Conservation (phyloP, 2,113 vertebrate genomes). For the Corydoras sp. region DNA sequence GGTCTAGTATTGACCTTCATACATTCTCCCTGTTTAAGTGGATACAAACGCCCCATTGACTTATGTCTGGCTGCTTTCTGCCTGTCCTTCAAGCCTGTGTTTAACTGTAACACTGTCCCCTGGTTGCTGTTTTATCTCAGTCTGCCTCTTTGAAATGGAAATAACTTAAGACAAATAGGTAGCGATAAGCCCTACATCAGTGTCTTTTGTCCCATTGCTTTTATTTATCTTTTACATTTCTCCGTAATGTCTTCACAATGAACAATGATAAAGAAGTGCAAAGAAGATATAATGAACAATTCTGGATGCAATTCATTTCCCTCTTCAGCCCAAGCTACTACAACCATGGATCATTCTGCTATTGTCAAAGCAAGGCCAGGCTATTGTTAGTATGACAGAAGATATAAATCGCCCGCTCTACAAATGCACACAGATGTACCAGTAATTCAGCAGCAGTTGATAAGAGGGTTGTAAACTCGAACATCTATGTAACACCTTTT, state of each 20-base stretch:
- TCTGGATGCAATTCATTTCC: conserved; percentile 9
- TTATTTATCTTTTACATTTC: conserved; percentile 2
- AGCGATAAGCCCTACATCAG: conserved; percentile 22
- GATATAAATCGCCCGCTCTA: conserved; percentile 6
- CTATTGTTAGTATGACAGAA: conserved; percentile 19
- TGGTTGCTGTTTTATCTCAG: conserved; percentile 23
- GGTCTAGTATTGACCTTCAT: conserved; percentile 58
- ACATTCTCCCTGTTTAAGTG: conserved; percentile 51
- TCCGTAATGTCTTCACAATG: conserved; percentile 15
- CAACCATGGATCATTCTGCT: conserved; percentile 1
- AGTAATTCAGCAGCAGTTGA: conserved; percentile 29
- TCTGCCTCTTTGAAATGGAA: conserved; percentile 31
- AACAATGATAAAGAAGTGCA: conserved; percentile 3
- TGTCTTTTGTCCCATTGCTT: conserved; percentile 22
- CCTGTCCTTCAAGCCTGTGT: conserved; percentile 51
- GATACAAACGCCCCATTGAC: conserved; percentile 57
- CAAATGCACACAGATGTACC: conserved; percentile 6
- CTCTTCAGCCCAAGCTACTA: conserved; percentile 8
- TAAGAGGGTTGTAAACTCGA: conserved; percentile 24
- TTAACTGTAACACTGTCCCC: conserved; percentile 45
- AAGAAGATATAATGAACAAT: conserved; percentile 11
- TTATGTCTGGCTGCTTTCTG: conserved; percentile 61
- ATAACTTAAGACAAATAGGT: conserved; percentile 17
- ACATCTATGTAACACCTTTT: conserved; percentile 29
- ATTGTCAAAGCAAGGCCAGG: conserved; percentile 5